Percentiles rank a stretch among this genome's conserved stretches.
phyloP scores from a whole-genome alignment of 2,888 invertebrate species.

The Lasiommata megera region DNA sequence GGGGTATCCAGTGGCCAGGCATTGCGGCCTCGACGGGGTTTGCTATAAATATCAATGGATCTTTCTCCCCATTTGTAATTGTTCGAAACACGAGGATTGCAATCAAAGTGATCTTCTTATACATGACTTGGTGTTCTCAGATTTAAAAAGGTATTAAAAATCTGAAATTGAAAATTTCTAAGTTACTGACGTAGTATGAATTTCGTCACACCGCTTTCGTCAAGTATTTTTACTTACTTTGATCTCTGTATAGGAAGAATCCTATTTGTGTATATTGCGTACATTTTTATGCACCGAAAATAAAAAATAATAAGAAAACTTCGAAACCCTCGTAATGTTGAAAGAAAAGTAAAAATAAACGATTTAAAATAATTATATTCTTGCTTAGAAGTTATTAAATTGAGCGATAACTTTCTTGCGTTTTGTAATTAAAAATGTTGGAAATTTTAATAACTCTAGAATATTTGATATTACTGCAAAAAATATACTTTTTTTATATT shows the following conservation, averaged over 20 bases:
- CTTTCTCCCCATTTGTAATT: conserved; percentile 34
- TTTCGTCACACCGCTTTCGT: no score
- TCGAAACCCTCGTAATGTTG: no score
- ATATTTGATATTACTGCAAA: no score
- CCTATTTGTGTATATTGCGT: background rate
- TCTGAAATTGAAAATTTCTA: background rate
- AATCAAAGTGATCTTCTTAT: background rate
- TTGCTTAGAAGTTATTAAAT: conserved; percentile 9
- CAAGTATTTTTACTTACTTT: conserved; percentile 1
- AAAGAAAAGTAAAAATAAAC: background rate
- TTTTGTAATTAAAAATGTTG: background rate
- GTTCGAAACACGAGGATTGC: background rate
- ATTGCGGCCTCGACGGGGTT: conserved; percentile 58
- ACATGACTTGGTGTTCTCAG: background rate
- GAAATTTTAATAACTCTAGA: no score
- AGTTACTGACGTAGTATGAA: no score
- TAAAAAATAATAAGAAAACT: no score
- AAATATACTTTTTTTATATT: no score
- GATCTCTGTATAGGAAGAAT: background rate
- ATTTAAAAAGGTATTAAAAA: background rate
- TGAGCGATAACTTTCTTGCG: conserved; percentile 18
- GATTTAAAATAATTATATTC: background rate
- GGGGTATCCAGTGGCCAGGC: conserved; percentile 62
- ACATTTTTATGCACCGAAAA: background rate
- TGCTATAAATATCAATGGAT: conserved; percentile 48